A percentile compares a stretch with the other conserved stretches of the same genome.
These are phyloP conservation scores for Drosophila obscura DNA, from an alignment of 1,140 invertebrate genomes.

Conservation along the genomic window DNA sequence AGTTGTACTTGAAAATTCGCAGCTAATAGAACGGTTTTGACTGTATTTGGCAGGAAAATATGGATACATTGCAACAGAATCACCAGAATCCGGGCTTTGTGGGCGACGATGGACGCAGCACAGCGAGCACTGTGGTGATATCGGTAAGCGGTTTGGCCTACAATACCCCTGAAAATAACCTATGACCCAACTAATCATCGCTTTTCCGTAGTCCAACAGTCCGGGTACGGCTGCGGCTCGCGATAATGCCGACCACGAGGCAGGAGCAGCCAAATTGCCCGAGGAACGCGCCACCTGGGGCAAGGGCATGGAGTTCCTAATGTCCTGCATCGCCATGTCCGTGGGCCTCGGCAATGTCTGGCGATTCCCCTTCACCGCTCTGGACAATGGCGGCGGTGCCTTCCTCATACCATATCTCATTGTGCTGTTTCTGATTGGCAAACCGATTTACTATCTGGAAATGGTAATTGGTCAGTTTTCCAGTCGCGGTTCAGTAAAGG, in stretches of 20 bases:
- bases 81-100: slow-evolving; percentile 64
- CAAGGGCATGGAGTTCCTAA: slow-evolving; percentile 91
- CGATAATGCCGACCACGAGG: slow-evolving; percentile 39
- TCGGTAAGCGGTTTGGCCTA: slow-evolving; percentile 49
- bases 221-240: neutral
- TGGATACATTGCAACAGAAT: slow-evolving; percentile 64
- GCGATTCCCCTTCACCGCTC: slow-evolving; percentile 91
- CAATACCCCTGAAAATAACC: slow-evolving; percentile 15
- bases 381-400: slow-evolving; percentile 91
- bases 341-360: slow-evolving; percentile 95
- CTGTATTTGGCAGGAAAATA: slow-evolving; percentile 31
- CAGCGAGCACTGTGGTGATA: slow-evolving; percentile 67
- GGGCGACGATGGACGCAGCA: slow-evolving; percentile 76
- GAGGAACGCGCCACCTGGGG: slow-evolving; percentile 88
- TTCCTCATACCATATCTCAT: slow-evolving; percentile 92
- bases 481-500: slow-evolving; percentile 87
- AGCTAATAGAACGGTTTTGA: slow-evolving; percentile 34
- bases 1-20: slow-evolving; percentile 32
- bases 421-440: slow-evolving; percentile 90
- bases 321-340: slow-evolving; percentile 93
- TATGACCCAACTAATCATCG: slow-evolving; percentile 51
- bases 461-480: slow-evolving; percentile 90
- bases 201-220: slow-evolving; percentile 39
- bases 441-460: slow-evolving; percentile 94
- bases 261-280: slow-evolving; percentile 30